Percentiles rank a stretch among this genome's conserved stretches.
Conservation (phyloP, 2,113 vertebrate genomes). For the Sterrhoptilus dennistouni region DNA sequence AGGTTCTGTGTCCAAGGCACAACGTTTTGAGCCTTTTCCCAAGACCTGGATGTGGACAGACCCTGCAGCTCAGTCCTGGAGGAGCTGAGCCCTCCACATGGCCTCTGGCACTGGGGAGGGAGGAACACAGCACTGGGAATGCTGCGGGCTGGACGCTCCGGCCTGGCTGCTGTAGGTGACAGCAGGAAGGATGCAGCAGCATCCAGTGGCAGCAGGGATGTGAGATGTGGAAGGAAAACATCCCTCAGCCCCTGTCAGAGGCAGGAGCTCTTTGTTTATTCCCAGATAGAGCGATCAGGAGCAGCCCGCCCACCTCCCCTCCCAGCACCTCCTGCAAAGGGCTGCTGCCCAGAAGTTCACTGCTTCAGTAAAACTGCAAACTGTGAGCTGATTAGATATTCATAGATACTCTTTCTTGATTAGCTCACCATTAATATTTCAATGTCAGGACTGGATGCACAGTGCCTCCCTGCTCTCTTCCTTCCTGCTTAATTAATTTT, state of each 20-base stretch:
- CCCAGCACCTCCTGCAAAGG: not conserved
- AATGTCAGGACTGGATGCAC: slow-evolving; percentile 43
- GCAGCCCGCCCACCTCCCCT: not conserved
- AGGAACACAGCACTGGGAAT: not conserved
- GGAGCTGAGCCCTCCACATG: not conserved
- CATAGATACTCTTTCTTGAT: slow-evolving; percentile 59
- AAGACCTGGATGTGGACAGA: not conserved
- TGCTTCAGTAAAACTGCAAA: slow-evolving; percentile 24
- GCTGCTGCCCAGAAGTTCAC: slow-evolving; percentile 34
- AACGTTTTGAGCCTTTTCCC: not conserved
- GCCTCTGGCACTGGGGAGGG: not conserved
- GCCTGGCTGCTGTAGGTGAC: not conserved
- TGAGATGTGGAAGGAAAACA: not conserved
- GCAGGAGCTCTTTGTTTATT: not conserved
- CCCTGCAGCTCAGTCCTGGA: not conserved
- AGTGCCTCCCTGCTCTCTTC: slow-evolving; percentile 45
- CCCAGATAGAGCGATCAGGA: not conserved
- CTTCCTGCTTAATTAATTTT: slow-evolving; percentile 72
- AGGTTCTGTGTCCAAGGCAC: not conserved
- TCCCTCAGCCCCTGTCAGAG: not conserved
- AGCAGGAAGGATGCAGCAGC: not conserved
- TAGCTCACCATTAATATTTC: slow-evolving; percentile 66
- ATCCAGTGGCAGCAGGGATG: not conserved
- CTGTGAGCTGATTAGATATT: slow-evolving; percentile 59
- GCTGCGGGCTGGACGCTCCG: not conserved